Conservation (phyloP, 1,140 invertebrate species). For the Chironomus tepperi region DNA sequence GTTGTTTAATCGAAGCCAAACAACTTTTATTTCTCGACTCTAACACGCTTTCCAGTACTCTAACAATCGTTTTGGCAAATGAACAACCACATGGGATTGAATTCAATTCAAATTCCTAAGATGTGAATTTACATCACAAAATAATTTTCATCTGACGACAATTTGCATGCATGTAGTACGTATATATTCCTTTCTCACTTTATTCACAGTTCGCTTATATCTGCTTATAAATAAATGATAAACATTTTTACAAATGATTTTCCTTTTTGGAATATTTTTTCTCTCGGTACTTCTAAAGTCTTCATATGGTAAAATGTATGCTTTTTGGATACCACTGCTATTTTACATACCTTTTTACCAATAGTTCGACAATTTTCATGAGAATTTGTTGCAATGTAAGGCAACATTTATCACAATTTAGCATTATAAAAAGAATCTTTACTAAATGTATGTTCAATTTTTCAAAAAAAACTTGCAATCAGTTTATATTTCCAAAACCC, state of each 20-base stretch:
- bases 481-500: too few relatives aligned
- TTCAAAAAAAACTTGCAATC: too few relatives aligned
- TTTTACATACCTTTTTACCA: too few relatives aligned
- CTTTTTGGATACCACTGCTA: too few relatives aligned
- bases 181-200: background rate
- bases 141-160: conserved; percentile 15
- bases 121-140: conserved; percentile 1
- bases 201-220: background rate
- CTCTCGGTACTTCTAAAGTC: too few relatives aligned
- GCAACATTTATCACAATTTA: too few relatives aligned
- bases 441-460: too few relatives aligned
- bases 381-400: too few relatives aligned
- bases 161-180: conserved; percentile 1
- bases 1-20: too few relatives aligned
- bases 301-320: too few relatives aligned
- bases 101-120: background rate
- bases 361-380: too few relatives aligned
- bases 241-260: conserved; percentile 22
- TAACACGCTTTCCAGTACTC: background rate
- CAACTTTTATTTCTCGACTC: background rate
- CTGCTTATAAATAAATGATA: conserved; percentile 22
- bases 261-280: background rate
- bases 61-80: background rate
- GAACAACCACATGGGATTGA: background rate
- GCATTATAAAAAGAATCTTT: too few relatives aligned